These are phyloP conservation scores for Pseudonaja textilis DNA, from an alignment of 2,113 vertebrate genomes.

Conservation along the genomic window DNA sequence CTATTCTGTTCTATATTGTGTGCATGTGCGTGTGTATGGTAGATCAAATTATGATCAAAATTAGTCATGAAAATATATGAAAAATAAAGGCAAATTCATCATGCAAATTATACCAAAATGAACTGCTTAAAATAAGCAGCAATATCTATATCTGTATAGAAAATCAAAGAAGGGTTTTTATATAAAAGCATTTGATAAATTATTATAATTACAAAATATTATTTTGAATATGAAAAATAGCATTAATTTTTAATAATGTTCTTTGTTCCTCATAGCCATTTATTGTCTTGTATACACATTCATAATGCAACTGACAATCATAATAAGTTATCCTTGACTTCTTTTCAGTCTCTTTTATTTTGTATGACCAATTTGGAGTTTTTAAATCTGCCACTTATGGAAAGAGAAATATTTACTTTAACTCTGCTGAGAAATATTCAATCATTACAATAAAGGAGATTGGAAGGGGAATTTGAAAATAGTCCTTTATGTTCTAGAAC, in stretches of 20 bases:
- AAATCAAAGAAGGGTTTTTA: not conserved
- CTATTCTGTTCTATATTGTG: too few relatives aligned
- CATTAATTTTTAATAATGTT: not conserved
- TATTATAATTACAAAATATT: not conserved
- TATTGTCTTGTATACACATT: not conserved
- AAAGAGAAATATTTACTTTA: fast-evolving
- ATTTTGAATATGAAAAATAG: not conserved
- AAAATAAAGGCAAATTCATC: not conserved
- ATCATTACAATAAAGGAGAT: not conserved
- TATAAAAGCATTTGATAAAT: not conserved
- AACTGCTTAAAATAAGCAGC: not conserved
- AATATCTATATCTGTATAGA: not conserved
- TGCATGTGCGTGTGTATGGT: too few relatives aligned
- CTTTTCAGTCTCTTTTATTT: fast-evolving
- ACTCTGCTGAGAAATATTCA: not conserved
- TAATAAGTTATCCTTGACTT: not conserved
- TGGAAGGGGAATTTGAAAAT: not conserved
- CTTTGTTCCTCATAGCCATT: not conserved
- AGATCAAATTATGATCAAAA: not conserved
- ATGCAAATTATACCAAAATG: not conserved
- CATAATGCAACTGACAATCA: fast-evolving
- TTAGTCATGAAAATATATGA: not conserved
- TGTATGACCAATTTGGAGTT: not conserved
- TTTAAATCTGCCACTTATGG: not conserved
- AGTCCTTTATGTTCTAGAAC: not conserved